Evolutionary conservation across 53 echinoderm and acorn worm genomes (phyloP).

Genomic region (Mesocentrotus franciscanus): DNA sequence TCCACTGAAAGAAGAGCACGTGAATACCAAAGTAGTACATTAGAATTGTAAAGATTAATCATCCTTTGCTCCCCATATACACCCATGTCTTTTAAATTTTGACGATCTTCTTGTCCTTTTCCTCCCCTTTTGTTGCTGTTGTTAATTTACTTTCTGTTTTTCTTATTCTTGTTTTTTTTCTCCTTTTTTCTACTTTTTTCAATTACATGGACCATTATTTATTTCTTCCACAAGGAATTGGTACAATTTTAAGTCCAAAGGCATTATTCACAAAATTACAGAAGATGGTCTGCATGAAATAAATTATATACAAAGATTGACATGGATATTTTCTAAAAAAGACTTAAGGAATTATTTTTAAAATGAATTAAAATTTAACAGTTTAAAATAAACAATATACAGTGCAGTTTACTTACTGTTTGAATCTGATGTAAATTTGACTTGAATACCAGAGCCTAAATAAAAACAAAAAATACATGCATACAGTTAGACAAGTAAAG

Average conservation of each 20-base stretch:
- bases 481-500: not conserved
- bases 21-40: not conserved
- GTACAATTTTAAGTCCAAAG: too few relatives aligned
- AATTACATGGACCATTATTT: too few relatives aligned
- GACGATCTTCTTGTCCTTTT: not conserved
- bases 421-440: slow-evolving; percentile 79
- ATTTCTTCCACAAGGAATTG: too few relatives aligned
- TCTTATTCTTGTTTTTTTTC: not conserved
- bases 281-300: too few relatives aligned
- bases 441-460: slow-evolving; percentile 83
- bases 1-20: slow-evolving; percentile 66
- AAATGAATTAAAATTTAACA: not conserved
- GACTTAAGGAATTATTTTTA: too few relatives aligned
- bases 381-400: not conserved
- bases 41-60: not conserved
- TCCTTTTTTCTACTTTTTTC: too few relatives aligned
- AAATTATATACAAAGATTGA: too few relatives aligned
- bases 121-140: not conserved
- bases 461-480: not conserved
- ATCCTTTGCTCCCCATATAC: not conserved
- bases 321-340: too few relatives aligned
- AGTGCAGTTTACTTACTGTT: slow-evolving; percentile 72
- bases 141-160: not conserved
- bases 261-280: too few relatives aligned
- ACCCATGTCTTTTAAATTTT: too few relatives aligned